phyloP scores from a whole-genome alignment of 1,140 invertebrate genomes.

The Glomeris maerens region DNA sequence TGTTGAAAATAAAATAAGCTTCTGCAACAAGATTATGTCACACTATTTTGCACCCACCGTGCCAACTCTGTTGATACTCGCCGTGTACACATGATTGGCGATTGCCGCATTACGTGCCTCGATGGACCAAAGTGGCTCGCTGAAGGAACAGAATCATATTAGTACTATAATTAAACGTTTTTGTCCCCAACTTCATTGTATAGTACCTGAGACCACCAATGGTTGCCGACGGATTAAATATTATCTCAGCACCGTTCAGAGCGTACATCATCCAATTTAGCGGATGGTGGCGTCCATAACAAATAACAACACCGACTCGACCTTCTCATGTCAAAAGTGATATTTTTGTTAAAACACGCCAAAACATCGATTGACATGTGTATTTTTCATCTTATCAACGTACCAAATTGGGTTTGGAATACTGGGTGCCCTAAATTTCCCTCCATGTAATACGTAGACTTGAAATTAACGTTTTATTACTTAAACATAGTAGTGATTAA shows the following conservation, averaged over 20 bases:
- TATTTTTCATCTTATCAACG: conserved; percentile 15
- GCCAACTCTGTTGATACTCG: conserved; percentile 92
- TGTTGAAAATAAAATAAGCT: conserved; percentile 15
- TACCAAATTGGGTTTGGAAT: conserved; percentile 48
- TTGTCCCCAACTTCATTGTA: background rate
- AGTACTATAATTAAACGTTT: conserved; percentile 1
- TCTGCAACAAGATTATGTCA: conserved; percentile 7
- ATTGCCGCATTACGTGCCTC: conserved; percentile 95
- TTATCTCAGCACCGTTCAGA: conserved; percentile 95
- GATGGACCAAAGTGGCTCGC: conserved; percentile 90
- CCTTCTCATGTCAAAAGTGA: conserved; percentile 47
- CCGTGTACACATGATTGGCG: conserved; percentile 87
- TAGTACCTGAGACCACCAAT: conserved; percentile 46
- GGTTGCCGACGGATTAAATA: conserved; percentile 98
- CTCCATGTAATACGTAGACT: conserved; percentile 64
- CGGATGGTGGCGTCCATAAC: conserved; percentile 95
- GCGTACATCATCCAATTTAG: conserved; percentile 96
- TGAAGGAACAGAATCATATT: conserved; percentile 34
- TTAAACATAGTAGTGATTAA: background rate
- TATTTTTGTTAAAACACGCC: background rate
- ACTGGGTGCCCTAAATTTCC: conserved; percentile 91
- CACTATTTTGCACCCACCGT: conserved; percentile 35
- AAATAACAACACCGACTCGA: conserved; percentile 95
- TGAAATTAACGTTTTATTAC: background rate
- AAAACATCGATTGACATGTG: background rate